phyloP scores from a whole-genome alignment of 2,113 vertebrate species.

The Pedionomus torquatus region DNA sequence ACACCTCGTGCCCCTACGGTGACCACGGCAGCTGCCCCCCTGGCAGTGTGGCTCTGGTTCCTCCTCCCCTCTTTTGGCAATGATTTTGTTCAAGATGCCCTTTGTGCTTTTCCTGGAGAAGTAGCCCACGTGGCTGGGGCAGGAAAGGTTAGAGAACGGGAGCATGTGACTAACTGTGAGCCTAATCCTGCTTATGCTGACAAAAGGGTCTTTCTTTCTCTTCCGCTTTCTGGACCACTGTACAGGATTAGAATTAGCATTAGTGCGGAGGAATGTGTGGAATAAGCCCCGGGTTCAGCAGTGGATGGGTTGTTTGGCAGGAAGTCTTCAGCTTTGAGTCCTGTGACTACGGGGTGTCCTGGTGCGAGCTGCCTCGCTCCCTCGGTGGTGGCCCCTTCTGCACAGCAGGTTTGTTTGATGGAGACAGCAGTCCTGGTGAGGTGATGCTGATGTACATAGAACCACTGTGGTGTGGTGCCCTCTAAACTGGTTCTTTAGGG shows the following conservation, averaged over 20 bases:
- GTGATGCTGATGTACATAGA: background rate
- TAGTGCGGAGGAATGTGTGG: background rate
- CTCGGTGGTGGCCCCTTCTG: background rate
- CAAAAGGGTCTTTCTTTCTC: conserved; percentile 47
- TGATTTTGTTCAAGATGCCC: background rate
- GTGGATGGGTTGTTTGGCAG: background rate
- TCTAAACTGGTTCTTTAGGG: background rate
- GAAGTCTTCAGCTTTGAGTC: background rate
- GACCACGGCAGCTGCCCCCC: background rate
- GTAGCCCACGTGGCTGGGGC: background rate
- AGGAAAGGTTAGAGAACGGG: background rate
- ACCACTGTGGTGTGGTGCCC: background rate
- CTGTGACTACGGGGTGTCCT: accelerated
- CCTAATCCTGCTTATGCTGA: background rate
- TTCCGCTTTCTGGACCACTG: background rate
- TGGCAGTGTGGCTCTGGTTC: background rate
- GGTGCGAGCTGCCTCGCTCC: background rate
- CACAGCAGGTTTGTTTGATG: background rate
- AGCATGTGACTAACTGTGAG: background rate
- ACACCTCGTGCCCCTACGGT: accelerated
- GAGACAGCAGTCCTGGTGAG: background rate
- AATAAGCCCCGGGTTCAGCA: background rate
- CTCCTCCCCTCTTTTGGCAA: background rate
- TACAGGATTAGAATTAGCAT: conserved; percentile 24
- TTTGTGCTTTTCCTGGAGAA: background rate